These are phyloP conservation scores for Sebastes oblongus DNA, from an alignment of 2,797 vertebrate genomes.

Conservation along the genomic window DNA sequence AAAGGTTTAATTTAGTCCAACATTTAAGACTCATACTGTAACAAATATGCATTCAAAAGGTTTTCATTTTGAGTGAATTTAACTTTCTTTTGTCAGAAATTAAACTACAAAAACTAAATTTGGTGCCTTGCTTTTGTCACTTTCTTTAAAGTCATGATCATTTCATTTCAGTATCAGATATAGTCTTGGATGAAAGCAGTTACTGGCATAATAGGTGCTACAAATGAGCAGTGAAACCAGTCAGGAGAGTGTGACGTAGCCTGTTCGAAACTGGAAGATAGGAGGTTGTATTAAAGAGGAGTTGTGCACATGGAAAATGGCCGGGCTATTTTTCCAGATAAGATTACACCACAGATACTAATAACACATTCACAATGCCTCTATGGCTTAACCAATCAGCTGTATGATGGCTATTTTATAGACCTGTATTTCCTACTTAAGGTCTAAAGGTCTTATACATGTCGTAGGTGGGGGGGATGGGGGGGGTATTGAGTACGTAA, in stretches of 20 bases:
- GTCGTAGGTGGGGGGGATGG: not conserved
- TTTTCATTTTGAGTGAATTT: not conserved
- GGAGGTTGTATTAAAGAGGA: not conserved
- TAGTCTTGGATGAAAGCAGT: not conserved
- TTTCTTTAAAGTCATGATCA: not conserved
- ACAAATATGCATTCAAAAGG: not conserved
- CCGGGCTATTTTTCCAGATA: not conserved
- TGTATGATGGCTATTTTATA: not conserved
- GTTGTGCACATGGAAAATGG: not conserved
- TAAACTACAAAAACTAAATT: not conserved
- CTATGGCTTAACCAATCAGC: not conserved
- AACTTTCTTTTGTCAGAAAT: not conserved
- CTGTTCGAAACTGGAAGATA: constrained; percentile 58
- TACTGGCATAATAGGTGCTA: not conserved
- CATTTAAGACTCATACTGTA: not conserved
- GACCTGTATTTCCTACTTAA: too few relatives aligned
- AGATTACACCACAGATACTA: constrained; percentile 1
- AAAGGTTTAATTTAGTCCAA: not conserved
- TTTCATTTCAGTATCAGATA: not conserved
- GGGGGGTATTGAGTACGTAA: too few relatives aligned
- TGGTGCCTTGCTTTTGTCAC: too few relatives aligned
- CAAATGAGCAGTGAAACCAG: constrained; percentile 41
- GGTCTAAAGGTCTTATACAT: not conserved
- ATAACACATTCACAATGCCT: not conserved
- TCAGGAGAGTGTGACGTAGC: constrained; percentile 6